Conservation (phyloP, 2,113 vertebrate genomes). For the Myrmophylax atrothorax region DNA sequence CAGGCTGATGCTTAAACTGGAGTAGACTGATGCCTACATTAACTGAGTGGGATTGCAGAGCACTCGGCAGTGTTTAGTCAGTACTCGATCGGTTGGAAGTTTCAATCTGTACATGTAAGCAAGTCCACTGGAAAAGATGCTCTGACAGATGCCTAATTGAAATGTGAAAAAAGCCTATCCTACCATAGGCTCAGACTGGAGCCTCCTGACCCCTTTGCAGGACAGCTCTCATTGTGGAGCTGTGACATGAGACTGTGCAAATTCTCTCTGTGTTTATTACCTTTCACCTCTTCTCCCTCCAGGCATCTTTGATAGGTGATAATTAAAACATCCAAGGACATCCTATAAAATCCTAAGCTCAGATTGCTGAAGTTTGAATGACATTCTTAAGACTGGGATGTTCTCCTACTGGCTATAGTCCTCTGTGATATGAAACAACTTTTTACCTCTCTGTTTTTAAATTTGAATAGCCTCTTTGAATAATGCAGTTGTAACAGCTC, state of each 20-base stretch:
- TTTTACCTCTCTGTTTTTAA: background rate
- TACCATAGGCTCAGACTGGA: background rate
- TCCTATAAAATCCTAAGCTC: background rate
- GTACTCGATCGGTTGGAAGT: background rate
- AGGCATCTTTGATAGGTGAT: background rate
- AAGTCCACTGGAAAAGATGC: constrained; percentile 27
- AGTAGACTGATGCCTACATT: background rate
- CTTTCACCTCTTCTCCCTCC: background rate
- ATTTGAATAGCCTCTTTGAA: background rate
- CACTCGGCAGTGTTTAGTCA: background rate
- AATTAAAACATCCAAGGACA: background rate
- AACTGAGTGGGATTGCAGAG: background rate
- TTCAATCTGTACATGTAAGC: background rate
- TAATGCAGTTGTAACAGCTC: background rate
- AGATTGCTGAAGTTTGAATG: background rate
- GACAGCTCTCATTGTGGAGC: background rate
- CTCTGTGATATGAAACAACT: background rate
- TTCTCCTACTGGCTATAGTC: background rate
- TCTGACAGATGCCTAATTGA: constrained; percentile 43
- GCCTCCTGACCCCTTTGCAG: background rate
- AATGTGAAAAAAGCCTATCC: background rate
- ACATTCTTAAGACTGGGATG: background rate
- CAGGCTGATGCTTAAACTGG: background rate
- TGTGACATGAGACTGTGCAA: background rate
- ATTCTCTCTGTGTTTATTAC: background rate